Evolutionary conservation across 53 echinoderm and acorn worm species (phyloP).

Genomic region (Stichopus horrens): DNA sequence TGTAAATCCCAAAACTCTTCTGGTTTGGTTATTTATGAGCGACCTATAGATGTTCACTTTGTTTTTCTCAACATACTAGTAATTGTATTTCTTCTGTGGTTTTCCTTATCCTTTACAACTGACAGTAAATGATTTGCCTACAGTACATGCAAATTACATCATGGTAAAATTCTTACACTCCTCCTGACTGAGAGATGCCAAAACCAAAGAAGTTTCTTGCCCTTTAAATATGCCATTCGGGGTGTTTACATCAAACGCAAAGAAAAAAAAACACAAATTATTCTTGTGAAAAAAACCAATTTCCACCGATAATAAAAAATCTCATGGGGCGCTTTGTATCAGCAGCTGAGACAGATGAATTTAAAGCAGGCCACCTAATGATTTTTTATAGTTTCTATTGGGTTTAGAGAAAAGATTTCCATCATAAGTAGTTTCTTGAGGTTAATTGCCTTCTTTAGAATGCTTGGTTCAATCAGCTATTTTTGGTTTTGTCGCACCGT

Average conservation of each 20-base stretch:
- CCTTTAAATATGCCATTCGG: conserved; percentile 7
- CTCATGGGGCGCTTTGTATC: conserved; percentile 19
- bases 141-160: not conserved
- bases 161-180: not conserved
- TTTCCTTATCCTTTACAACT: too few species aligned
- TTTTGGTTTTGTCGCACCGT: too few species aligned
- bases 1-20: too few species aligned
- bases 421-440: not conserved
- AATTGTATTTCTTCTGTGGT: too few species aligned
- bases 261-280: not conserved
- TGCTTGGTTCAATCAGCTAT: not conserved
- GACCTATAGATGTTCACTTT: too few species aligned
- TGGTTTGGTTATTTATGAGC: too few species aligned
- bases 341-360: conserved; percentile 24
- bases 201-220: conserved; percentile 21
- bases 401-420: not conserved
- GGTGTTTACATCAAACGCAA: not conserved
- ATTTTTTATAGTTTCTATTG: not conserved
- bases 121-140: too few species aligned
- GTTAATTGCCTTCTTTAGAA: not conserved
- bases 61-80: too few species aligned
- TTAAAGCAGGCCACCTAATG: conserved; percentile 24
- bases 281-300: conserved; percentile 15
- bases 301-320: conserved; percentile 4
- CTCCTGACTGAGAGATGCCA: not conserved